Conservation (phyloP, 2,888 invertebrate species). For the Ptilodon capucinus region DNA sequence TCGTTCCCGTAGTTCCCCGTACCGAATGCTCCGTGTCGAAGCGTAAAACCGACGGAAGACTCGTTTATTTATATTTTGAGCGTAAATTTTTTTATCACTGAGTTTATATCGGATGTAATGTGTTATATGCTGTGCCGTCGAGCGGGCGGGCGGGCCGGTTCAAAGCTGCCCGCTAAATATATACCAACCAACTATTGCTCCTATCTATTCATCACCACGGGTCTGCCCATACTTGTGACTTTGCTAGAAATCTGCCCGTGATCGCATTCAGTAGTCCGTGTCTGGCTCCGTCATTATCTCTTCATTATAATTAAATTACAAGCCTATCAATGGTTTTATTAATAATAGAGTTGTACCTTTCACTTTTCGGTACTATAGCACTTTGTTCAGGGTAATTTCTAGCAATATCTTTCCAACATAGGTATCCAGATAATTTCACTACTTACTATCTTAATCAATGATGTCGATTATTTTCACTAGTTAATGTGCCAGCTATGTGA, state of each 20-base stretch:
- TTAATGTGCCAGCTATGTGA: too few relatives aligned
- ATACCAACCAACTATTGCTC: conserved; percentile 3
- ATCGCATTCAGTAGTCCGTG: neutral
- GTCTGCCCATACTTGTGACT: neutral
- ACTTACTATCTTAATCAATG: too few relatives aligned
- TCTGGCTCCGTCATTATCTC: neutral
- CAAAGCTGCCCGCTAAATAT: conserved; percentile 26
- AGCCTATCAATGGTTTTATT: too few relatives aligned
- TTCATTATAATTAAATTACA: neutral
- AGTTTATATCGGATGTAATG: conserved; percentile 17
- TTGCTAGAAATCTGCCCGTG: neutral
- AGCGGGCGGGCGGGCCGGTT: conserved; percentile 10
- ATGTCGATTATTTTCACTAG: too few relatives aligned
- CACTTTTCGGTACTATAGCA: too few relatives aligned
- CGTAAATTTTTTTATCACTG: conserved; percentile 20
- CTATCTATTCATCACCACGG: conserved; percentile 3
- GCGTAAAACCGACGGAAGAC: conserved; percentile 3
- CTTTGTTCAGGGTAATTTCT: too few relatives aligned
- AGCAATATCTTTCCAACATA: too few relatives aligned
- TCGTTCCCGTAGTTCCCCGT: neutral
- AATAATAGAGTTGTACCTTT: too few relatives aligned
- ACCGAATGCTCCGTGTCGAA: neutral
- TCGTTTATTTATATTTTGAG: conserved; percentile 23
- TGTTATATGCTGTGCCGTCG: conserved; percentile 9
- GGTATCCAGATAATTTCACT: too few relatives aligned